Conservation (phyloP, 2,113 vertebrate genomes). For the Megatriorchis doriae region DNA sequence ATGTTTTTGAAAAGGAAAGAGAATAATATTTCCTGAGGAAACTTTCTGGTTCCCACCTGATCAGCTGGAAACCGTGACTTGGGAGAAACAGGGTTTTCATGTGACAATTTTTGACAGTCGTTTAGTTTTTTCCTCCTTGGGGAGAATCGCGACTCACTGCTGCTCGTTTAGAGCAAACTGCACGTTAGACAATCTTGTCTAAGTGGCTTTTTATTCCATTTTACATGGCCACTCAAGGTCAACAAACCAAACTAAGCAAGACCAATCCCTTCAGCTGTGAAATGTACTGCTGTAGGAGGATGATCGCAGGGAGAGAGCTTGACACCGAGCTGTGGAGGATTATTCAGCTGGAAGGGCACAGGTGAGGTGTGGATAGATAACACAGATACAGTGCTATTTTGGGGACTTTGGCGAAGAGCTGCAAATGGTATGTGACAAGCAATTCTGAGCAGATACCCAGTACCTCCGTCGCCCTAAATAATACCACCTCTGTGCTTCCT, state of each 20-base stretch:
- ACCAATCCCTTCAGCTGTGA: constrained; percentile 47
- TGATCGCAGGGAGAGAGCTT: neutral
- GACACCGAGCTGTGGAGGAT: neutral
- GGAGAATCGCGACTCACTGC: neutral
- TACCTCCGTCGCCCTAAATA: neutral
- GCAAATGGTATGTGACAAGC: neutral
- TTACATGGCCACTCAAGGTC: constrained; percentile 35
- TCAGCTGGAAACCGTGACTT: neutral
- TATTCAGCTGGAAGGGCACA: constrained; percentile 10
- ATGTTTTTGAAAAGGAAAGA: constrained; percentile 4
- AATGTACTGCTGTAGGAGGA: neutral
- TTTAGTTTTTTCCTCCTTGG: neutral
- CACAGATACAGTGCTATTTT: neutral
- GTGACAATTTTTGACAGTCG: neutral
- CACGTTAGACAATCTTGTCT: neutral
- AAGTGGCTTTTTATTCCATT: constrained; percentile 48
- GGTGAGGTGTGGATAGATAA: neutral
- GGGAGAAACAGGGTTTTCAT: neutral
- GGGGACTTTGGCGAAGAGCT: neutral
- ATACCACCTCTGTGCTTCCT: neutral
- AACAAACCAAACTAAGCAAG: constrained; percentile 13
- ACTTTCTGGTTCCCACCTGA: constrained; percentile 11
- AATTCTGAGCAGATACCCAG: neutral
- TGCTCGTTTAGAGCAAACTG: neutral
- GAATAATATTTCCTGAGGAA: constrained; percentile 30